These are phyloP conservation scores for Cuniculus paca DNA, from an alignment of 2,797 vertebrate species.

Conservation along the genomic window DNA sequence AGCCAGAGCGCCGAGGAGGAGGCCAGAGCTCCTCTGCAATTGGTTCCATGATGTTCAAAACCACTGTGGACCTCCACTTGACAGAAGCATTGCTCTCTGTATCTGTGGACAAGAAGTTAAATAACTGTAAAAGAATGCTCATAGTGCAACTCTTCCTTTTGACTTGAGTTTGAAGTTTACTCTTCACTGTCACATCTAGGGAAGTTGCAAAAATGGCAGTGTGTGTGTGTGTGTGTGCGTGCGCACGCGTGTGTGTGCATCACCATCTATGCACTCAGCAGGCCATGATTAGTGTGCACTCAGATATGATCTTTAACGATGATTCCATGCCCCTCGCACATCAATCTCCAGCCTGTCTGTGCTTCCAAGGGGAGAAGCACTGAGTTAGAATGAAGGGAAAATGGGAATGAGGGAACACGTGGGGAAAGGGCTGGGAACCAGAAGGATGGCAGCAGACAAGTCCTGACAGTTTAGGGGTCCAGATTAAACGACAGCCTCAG, in stretches of 20 bases:
- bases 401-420: not conserved
- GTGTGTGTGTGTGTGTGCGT: no score
- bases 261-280: no score
- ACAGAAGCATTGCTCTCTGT: not conserved
- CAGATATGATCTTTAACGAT: not conserved
- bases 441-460: not conserved
- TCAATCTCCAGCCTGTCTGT: not conserved
- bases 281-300: not conserved
- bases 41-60: not conserved
- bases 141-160: not conserved
- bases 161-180: not conserved
- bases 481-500: not conserved
- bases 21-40: not conserved
- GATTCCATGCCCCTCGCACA: not conserved
- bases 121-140: not conserved
- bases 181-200: not conserved
- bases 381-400: not conserved
- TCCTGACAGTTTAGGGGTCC: not conserved
- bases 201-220: not conserved
- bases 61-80: not conserved
- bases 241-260: not conserved
- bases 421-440: no score
- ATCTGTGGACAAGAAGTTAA: slow-evolving; percentile 13
- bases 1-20: not conserved
- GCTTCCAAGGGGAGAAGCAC: not conserved